A percentile compares a stretch with the other conserved stretches of the same genome.
Evolutionary conservation across 2,888 invertebrate genomes (phyloP).

Genomic region (Tuta absoluta): DNA sequence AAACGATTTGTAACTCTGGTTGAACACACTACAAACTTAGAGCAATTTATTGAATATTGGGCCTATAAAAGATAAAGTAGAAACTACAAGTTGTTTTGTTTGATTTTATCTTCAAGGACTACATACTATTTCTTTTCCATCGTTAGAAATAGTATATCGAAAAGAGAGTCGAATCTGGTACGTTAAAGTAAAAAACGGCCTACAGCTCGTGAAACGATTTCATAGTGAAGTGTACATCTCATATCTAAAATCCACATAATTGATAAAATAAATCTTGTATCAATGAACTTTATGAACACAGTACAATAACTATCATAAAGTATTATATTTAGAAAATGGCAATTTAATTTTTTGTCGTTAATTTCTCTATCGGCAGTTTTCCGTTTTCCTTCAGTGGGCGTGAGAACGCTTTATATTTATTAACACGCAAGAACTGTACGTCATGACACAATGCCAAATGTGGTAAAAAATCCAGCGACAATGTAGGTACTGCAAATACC

Average conservation of each 20-base stretch:
- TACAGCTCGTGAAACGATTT: too few relatives aligned
- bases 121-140: too few relatives aligned
- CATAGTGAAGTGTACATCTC: too few relatives aligned
- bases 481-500: constrained; percentile 1
- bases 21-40: not conserved
- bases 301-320: not conserved
- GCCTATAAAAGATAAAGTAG: not conserved
- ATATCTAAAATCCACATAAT: too few relatives aligned
- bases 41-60: not conserved
- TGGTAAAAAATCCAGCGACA: not conserved
- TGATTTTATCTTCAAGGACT: too few relatives aligned
- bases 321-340: constrained; percentile 26
- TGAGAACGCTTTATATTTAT: constrained; percentile 35
- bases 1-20: constrained; percentile 6
- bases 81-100: too few relatives aligned
- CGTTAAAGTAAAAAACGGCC: too few relatives aligned
- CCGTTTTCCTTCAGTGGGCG: constrained; percentile 40
- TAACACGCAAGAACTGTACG: constrained; percentile 12
- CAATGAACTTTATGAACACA: not conserved
- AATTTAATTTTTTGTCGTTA: constrained; percentile 29
- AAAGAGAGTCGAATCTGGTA: too few relatives aligned
- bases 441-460: constrained; percentile 13
- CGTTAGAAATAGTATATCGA: too few relatives aligned
- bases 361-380: constrained; percentile 39
- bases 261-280: too few relatives aligned